These are phyloP conservation scores for Therioaphis trifolii DNA, from an alignment of 2,888 invertebrate species.

Conservation along the genomic window DNA sequence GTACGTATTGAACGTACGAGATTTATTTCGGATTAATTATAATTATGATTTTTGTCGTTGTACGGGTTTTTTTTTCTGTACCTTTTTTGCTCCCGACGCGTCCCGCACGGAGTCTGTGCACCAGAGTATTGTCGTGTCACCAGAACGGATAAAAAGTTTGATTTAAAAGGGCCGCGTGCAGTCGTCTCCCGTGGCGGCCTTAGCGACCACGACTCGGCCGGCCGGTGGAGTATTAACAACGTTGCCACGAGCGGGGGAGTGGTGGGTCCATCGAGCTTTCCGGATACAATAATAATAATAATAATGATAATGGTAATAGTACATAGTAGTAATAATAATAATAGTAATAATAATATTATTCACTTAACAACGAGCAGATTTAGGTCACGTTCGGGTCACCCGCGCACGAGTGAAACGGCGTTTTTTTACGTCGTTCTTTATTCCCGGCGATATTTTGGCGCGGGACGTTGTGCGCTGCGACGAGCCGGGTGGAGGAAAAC, in stretches of 20 bases:
- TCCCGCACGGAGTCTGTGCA: too few relatives aligned
- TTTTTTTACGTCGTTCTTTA: neutral
- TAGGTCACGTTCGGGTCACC: slow-evolving; percentile 2
- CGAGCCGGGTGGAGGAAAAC: neutral
- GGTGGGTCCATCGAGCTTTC: neutral
- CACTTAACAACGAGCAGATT: neutral
- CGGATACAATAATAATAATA: neutral
- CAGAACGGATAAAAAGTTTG: slow-evolving; percentile 15
- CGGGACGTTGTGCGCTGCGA: too few relatives aligned
- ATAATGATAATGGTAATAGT: neutral
- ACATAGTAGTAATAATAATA: neutral
- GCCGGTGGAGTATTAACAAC: slow-evolving; percentile 15
- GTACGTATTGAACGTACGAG: too few relatives aligned
- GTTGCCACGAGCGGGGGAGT: neutral
- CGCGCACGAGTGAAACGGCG: too few relatives aligned
- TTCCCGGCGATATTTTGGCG: neutral
- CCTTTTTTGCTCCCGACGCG: too few relatives aligned
- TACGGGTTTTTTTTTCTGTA: too few relatives aligned
- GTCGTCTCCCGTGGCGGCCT: neutral
- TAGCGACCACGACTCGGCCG: neutral
- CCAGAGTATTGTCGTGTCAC: too few relatives aligned
- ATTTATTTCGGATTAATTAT: too few relatives aligned
- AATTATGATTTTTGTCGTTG: too few relatives aligned
- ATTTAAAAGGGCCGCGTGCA: neutral
- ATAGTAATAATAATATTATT: slow-evolving; percentile 1